Base-by-base conservation (phyloP, 2,888 invertebrate species). In the Luperina nickerlii region DNA sequence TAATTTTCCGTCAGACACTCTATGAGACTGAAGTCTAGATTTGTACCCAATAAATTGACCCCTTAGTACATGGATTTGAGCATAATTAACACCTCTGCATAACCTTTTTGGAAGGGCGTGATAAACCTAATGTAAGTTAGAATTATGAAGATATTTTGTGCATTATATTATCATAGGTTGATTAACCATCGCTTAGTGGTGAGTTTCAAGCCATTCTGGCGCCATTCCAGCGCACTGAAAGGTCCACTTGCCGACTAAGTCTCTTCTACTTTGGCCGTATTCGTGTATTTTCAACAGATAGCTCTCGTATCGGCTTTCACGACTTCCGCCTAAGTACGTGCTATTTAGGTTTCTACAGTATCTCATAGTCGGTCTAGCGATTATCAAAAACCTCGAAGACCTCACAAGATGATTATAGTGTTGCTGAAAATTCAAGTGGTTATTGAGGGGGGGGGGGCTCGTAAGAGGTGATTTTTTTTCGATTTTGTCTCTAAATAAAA, bases 151-250 rank as follows among this genome's bases (percentile, higher is more conserved):
- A 51, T 38, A 83, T 65, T 83, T 72, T 65, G 45, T 72, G 42
- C 63, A 68, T 81, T 72, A 85, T 45, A 71, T 79, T 76, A 81
- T 81, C 73, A 42, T 73, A 82, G n/a, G 63, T 81, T 85, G 75
- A 81, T 70, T 85, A 82, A 73, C 65, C 69, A 62, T 38, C 76
- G 63, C 68, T 72, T 82, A 82, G 60, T 65, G 63, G n/a, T 72
- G 51, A 78, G 65, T 83, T 86, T 51, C 65, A 65, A 51, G 38
- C 63, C 57, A 74, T 87, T 76, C 66, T 85, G 82, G 76, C 79
- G 45, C 72, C 54, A 65, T 78, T 86, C 81, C 87, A 75, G 76
- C 60, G 51, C 76, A 32, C 78, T 82, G 84, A 83, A 91, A 89
- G 90, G 89, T 91, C 70, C 73, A 38, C 82, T 77, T 67, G 60